phyloP scores from a whole-genome alignment of 1,140 invertebrate species.

The Penaeus indicus region DNA sequence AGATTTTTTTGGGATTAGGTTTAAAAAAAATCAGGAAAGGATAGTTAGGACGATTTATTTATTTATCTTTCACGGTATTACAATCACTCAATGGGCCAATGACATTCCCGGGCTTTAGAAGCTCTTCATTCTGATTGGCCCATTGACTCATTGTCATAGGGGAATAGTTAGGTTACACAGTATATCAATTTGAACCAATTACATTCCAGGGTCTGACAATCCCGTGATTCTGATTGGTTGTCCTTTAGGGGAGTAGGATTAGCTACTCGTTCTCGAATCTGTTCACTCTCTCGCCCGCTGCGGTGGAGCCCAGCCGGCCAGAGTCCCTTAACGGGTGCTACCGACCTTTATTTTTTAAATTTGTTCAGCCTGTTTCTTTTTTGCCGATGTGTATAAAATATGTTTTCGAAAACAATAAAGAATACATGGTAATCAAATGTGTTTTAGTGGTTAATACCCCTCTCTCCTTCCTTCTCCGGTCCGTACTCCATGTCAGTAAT shows the following conservation, averaged over 20 bases:
- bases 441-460: too few species aligned
- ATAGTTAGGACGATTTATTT: conserved; percentile 56
- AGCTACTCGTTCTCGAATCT: not conserved
- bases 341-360: conserved; percentile 14
- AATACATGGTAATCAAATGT: conserved; percentile 33
- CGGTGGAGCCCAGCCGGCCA: not conserved
- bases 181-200: conserved; percentile 22
- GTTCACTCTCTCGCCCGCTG: not conserved
- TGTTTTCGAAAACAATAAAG: conserved; percentile 61
- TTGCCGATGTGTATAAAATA: conserved; percentile 61
- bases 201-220: conserved; percentile 39
- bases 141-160: conserved; percentile 24
- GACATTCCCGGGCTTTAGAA: not conserved
- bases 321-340: conserved; percentile 7
- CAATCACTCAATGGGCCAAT: conserved; percentile 41
- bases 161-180: conserved; percentile 44
- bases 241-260: not conserved
- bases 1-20: conserved; percentile 35
- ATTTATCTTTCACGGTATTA: conserved; percentile 37
- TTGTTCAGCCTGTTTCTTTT: conserved; percentile 56
- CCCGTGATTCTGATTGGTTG: conserved; percentile 26
- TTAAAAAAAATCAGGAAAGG: conserved; percentile 30
- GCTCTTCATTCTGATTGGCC: conserved; percentile 3
- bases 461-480: too few species aligned
- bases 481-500: too few species aligned